Evolutionary conservation across 2,113 vertebrate species (phyloP), one percentile per base, ranked within the genome.

Genomic region (Trogon melanurus): DNA sequence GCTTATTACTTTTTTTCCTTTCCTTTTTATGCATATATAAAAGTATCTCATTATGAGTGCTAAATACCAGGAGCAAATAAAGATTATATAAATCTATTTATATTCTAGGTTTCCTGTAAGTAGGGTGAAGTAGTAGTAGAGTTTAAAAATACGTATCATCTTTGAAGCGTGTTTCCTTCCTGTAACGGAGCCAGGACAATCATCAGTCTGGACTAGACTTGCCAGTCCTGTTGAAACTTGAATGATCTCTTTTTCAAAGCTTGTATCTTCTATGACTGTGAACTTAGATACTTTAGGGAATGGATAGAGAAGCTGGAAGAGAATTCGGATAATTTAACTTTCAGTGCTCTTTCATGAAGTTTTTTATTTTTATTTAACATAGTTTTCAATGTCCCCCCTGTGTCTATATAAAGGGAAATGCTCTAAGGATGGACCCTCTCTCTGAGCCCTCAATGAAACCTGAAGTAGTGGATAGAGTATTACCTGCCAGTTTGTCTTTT

Each of bases 171-270:
- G 17, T 54, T 90, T 84, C 61, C 61, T 84, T 87, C n/a, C 41
- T 69, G 30, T 61, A 16, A 75, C 57, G 17, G 53, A 89, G 66
- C 41, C 72, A 90, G 57, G 62, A 45, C 47, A 61, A 66, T 85
- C 25, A n/a, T 14, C 0, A 0, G 22, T 72, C 79, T 89, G 89
- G 92, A 48, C 88, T 85, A 61, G 79, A 73, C 21, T 70, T 69
- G n/a, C 38, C 41, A 57, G n/a, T 86, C 85, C 16, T 91, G 94
- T 96, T 93, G 76, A 45, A 87, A 96, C 95, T 85, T 92, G 95
- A 89, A 66, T 64, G 72, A 78, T 89, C 34, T 64, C 47, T 50
- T 94, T 91, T 89, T 84, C 69, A 65, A 41, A 58, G 58, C 57
- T 16, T 0, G 0, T 45, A 60, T 80, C 32, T 73, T 85, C 51